Evolutionary conservation across 92 coral and sea anemone species (phyloP), one percentile per base, ranked within the genome.

Genomic region (Phenganax subtilis): DNA sequence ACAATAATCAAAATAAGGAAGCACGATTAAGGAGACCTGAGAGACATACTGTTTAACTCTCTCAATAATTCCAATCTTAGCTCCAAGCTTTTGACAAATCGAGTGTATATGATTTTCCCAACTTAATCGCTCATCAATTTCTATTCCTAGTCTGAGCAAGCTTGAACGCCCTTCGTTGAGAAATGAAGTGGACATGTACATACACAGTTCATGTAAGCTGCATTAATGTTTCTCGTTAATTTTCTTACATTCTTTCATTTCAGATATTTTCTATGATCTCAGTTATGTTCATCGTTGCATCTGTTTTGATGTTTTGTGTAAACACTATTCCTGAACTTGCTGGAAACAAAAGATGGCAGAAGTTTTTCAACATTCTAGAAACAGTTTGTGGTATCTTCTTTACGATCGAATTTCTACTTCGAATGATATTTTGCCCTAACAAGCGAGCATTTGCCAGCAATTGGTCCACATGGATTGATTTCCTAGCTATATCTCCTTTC

Each of bases 381-480:
- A 88, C 92, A 14, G 89, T 96, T 16, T 91, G 97, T 62, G 93
- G 97, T 31, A 92, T 93, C 0, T 96, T 92, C 92, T 96, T 96
- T 54, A 96, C 99, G 2, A 70, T 96, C 31, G 99, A 96, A 71
- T 92, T 96, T 79, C 80, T 96, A 12, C 89, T 96, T 16, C 90
- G 99, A 44, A 72, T 90, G 75, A 66, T 89, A 8, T 96, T 92
- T 86, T 90, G 97, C 54, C 99, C 99, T 4, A 80, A 88, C 60
- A 96, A 96, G 78, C 81, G 89, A 51, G 84, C 87, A 31, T 96
- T 96, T 64, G 83, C 78, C 56, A 75, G 83, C 27, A 92, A 86
- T 75, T 80, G 89, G 65, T 92, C 93, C 29, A 96, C 91, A 84
- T 96, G 99, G 99, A 85, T 96, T 58, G 99, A 96, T 88, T 81